Base-by-base conservation (phyloP, 1,140 invertebrate genomes). In the Scaptomyza pallida region DNA sequence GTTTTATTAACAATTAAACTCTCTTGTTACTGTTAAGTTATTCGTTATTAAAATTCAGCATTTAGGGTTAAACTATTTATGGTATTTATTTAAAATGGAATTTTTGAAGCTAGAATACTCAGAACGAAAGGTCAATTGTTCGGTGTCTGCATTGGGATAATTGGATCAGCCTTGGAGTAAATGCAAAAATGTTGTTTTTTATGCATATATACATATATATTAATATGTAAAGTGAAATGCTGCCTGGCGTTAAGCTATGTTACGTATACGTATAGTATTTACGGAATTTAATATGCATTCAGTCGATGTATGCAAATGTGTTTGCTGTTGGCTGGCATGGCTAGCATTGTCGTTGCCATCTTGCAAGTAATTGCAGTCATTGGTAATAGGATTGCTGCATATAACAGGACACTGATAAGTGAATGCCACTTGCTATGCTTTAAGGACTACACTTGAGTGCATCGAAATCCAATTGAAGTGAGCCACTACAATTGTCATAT, bases 111-210 rank as follows among this genome's bases (percentile, higher is more conserved):
- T n/a, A 21, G 6, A 30, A 21, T 13, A 5, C 6, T 12, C 3
- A 52, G 33, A 21, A 21, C 6, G 16, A 9, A 45, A 35, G 35
- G 26, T 37, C 44, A 60, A 60, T 60, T 60, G 40, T 37, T 21
- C 19, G 15, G 30, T 50, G 57, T 21, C 44, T 16, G 57, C 33
- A 37, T 40, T 9, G 30, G 17, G 19, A 19, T 48, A 60, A 60
- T 60, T 60, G 56, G 30, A 60, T 60, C 30, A 50, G 17, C 44
- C 3, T 13, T 33, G 9, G 16, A 9, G 9, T 17, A 48, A 37
- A 33, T 47, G 30, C 17, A 15, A 16, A 37, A 60, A 35, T 40
- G 44, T 5, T 48, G 30, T 19, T 45, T 47, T 26, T 26, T n/a
- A n/a, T n/a, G n/a, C n/a, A n/a, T n/a, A n/a, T n/a, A n/a, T n/a